phyloP scores from a whole-genome alignment of 2,113 vertebrate species.

The Catharus bicknelli region DNA sequence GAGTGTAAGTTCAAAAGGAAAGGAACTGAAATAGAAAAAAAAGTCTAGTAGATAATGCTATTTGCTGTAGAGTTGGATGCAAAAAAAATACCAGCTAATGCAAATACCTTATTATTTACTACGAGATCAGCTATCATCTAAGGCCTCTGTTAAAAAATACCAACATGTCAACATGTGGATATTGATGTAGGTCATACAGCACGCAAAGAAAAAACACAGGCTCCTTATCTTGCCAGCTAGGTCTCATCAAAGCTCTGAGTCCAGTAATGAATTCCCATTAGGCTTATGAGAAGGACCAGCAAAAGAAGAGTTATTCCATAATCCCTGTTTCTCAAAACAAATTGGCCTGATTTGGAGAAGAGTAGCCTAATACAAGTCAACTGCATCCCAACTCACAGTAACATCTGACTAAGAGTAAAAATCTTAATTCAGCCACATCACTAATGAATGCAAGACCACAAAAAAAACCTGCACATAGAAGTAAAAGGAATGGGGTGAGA shows the following conservation, averaged over 20 bases:
- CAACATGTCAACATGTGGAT: background rate
- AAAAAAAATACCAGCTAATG: background rate
- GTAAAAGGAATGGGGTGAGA: background rate
- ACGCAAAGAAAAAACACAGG: background rate
- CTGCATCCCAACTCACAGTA: background rate
- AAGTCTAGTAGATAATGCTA: background rate
- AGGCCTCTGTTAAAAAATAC: background rate
- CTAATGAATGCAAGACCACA: background rate
- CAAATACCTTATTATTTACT: background rate
- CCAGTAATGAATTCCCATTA: background rate
- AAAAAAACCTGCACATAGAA: background rate
- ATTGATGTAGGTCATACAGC: background rate
- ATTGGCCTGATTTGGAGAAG: background rate
- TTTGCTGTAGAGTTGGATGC: background rate
- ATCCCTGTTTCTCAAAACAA: background rate
- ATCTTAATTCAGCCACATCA: background rate
- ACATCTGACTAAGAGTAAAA: background rate
- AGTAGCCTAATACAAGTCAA: background rate
- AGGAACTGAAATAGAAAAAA: background rate
- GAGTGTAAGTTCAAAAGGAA: background rate
- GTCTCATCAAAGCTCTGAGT: background rate
- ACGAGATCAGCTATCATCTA: background rate
- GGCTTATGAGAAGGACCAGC: background rate
- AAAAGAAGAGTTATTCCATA: background rate
- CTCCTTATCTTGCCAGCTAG: background rate